phyloP scores from a whole-genome alignment of 2,113 vertebrate genomes.

The Peromyscus leucopus region DNA sequence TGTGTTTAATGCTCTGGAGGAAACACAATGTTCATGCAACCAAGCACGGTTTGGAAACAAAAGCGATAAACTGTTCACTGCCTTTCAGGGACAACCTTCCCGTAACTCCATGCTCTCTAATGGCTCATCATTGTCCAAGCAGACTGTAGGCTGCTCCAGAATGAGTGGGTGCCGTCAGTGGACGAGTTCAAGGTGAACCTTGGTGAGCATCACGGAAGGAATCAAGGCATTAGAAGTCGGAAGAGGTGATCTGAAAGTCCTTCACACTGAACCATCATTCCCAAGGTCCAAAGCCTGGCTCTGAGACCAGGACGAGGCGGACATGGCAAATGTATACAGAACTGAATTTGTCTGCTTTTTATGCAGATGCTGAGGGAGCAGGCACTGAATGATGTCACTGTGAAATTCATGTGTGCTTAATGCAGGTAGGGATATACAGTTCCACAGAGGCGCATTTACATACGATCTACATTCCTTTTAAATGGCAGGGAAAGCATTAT shows the following conservation, averaged over 20 bases:
- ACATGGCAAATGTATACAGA: neutral
- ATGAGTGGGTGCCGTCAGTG: neutral
- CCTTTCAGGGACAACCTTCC: neutral
- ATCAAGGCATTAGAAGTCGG: neutral
- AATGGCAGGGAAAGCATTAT: slow-evolving; percentile 20
- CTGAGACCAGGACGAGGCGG: neutral
- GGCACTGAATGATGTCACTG: neutral
- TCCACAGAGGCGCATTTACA: slow-evolving; percentile 47
- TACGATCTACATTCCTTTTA: slow-evolving; percentile 24
- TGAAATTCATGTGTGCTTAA: slow-evolving; percentile 27
- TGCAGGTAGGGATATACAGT: neutral
- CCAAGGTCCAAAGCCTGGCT: neutral
- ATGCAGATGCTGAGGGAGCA: slow-evolving; percentile 30
- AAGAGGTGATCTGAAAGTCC: neutral
- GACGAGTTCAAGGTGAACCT: neutral
- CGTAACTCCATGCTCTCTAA: neutral
- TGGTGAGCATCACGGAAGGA: neutral
- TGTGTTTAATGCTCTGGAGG: neutral
- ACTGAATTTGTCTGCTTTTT: neutral
- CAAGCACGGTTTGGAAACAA: neutral
- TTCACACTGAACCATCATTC: neutral
- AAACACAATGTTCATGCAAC: neutral
- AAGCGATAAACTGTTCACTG: neutral
- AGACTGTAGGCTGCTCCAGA: neutral
- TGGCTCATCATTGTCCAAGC: neutral